Base-by-base conservation (phyloP, 2,888 invertebrate species). In the Rambutsinella grinnellia region DNA sequence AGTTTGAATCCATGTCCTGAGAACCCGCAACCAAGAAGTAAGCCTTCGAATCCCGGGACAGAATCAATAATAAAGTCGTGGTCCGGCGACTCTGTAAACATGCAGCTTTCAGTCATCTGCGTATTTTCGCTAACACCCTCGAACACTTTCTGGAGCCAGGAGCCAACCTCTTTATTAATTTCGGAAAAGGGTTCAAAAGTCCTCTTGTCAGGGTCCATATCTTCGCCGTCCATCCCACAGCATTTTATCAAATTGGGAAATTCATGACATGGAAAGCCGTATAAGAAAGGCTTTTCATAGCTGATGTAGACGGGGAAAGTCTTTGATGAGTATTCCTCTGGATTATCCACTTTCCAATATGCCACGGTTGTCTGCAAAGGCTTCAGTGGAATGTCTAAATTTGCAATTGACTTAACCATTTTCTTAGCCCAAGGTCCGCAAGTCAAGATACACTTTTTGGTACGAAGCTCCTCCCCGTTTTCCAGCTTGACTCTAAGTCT, bases 1-100 rank as follows among this genome's bases (percentile, higher is more conserved):
- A 81, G 58, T 57, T 83, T 83, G 57, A 83, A 83, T 28, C 81
- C 82, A 76, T 83, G 82, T 0, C 82, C 82, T 65, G 79, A 78
- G 36, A 81, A 81, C 3, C 80, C 82, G 63, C 76, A 78, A 0
- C 77, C 82, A 6, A 83, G 47, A 23, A 80, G 61, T 15, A 81
- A 21, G 1, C 62, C 46, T 3, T 61, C 28, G 13, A 58, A 54
- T 1, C 62, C 67, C 15, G 78, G 79, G 3, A 81, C 60, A 47
- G 61, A 15, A 53, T 83, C 82, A 23, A 83, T 28, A 47, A 83
- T 78, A 44, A 70, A 83, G 19, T 81, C 81, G 15, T 65, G 51
- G 58, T 83, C 81, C 0, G 82, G 81, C 8, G 78, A 65, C 63
- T 71, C 63, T 0, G 80, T 80, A 57, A 80, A 83, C 67, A 83